phyloP scores from a whole-genome alignment of 1,140 invertebrate species.

The Pseudoatta argentina region DNA sequence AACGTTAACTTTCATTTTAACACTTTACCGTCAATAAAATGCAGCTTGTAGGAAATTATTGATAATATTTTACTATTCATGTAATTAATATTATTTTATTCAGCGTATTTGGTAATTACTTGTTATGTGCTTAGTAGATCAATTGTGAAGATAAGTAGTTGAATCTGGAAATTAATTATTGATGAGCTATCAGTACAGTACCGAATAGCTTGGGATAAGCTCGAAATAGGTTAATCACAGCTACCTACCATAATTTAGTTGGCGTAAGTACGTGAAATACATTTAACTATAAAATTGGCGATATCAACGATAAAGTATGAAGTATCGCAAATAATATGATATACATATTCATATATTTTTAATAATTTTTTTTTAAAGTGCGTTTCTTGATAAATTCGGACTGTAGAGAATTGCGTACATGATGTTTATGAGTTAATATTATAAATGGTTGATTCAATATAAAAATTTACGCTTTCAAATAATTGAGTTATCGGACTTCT shows the following conservation, averaged over 20 bases:
- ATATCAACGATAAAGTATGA: background rate
- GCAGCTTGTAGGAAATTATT: background rate
- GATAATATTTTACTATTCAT: background rate
- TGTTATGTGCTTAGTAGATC: slow-evolving; percentile 15
- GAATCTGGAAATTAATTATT: slow-evolving; percentile 57
- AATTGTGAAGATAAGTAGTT: slow-evolving; percentile 27
- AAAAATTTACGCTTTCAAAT: background rate
- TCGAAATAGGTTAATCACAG: slow-evolving; percentile 25
- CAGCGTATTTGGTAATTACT: slow-evolving; percentile 6
- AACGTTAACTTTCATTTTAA: background rate
- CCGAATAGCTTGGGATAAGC: slow-evolving; percentile 16
- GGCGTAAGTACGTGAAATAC: background rate
- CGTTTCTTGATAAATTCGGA: background rate
- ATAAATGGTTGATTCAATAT: background rate
- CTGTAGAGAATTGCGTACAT: background rate
- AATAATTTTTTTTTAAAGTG: background rate
- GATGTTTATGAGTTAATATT: background rate
- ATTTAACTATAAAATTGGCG: slow-evolving; percentile 25
- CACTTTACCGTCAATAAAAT: background rate
- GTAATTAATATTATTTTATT: slow-evolving; percentile 14
- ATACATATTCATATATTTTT: background rate
- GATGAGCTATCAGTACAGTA: slow-evolving; percentile 30
- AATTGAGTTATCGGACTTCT: background rate
- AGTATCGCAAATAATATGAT: background rate
- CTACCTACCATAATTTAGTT: slow-evolving; percentile 12